A percentile compares a stretch with the other conserved stretches of the same genome.
phyloP scores from a whole-genome alignment of 2,888 invertebrate genomes.

The Eucriotettix oculatus region DNA sequence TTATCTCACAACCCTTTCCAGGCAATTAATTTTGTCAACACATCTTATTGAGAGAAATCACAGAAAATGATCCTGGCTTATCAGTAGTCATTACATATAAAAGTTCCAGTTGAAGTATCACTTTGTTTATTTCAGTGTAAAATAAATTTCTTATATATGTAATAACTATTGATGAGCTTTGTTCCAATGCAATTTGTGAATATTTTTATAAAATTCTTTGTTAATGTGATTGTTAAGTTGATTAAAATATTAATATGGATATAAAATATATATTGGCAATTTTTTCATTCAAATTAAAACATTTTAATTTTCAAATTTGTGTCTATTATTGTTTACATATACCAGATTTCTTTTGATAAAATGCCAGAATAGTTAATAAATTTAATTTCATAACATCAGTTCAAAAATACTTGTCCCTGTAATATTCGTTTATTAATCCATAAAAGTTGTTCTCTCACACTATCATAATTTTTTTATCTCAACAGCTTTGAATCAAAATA shows the following conservation, averaged over 20 bases:
- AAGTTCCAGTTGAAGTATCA: not conserved
- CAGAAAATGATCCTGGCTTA: not conserved
- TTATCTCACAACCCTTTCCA: not conserved
- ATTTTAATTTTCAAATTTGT: not conserved
- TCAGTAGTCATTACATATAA: not conserved
- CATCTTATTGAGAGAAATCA: not conserved
- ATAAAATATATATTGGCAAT: not conserved
- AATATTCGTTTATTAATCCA: no score
- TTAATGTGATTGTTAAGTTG: not conserved
- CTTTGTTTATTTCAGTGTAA: not conserved
- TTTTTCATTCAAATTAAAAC: not conserved
- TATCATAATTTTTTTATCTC: no score
- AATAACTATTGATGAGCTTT: not conserved
- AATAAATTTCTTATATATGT: not conserved
- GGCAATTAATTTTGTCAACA: not conserved
- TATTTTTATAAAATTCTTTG: not conserved
- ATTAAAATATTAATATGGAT: not conserved
- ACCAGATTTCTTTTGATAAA: no score
- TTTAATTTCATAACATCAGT: no score
- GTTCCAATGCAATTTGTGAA: not conserved
- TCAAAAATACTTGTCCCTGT: no score
- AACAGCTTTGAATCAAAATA: no score
- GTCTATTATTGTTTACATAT: no score
- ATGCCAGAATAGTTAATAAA: no score
- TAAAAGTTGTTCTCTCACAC: no score